phyloP scores from a whole-genome alignment of 1,140 invertebrate genomes.

The Propsilocerus akamusi region DNA sequence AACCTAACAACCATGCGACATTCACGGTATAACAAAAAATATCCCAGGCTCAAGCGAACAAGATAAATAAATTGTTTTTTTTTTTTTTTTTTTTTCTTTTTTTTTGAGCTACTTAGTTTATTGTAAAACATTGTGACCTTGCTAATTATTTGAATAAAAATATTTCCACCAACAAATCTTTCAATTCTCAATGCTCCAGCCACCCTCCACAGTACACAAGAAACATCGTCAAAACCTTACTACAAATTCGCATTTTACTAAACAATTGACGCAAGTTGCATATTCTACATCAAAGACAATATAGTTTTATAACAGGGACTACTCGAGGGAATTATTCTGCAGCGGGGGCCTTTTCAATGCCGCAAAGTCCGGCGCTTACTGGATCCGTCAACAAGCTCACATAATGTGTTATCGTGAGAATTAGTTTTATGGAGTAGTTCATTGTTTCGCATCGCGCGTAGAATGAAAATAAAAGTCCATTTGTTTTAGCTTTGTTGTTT shows the following conservation, averaged over 20 bases:
- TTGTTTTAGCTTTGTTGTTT: not conserved
- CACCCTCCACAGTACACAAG: not conserved
- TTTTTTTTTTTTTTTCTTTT: no score
- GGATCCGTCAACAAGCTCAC: not conserved
- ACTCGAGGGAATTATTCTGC: no score
- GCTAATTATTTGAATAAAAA: slow-evolving; percentile 4
- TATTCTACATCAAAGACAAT: not conserved
- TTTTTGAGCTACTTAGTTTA: not conserved
- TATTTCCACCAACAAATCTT: not conserved
- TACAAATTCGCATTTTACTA: not conserved
- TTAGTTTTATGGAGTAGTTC: slow-evolving; percentile 2
- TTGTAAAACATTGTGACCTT: slow-evolving; percentile 1
- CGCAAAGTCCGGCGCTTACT: not conserved
- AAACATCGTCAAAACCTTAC: not conserved
- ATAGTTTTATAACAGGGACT: not conserved
- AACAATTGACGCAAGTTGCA: slow-evolving; percentile 3
- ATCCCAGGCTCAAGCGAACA: not conserved
- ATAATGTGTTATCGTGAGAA: slow-evolving; percentile 3
- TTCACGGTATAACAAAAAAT: not conserved
- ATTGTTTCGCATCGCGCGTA: not conserved
- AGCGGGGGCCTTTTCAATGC: not conserved
- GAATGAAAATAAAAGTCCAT: slow-evolving; percentile 1
- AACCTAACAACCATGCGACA: no score
- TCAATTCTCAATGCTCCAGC: not conserved
- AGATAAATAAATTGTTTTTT: slow-evolving; percentile 4